Conservation (phyloP, 2,113 vertebrate species). For the Proterorhinus semilunaris region DNA sequence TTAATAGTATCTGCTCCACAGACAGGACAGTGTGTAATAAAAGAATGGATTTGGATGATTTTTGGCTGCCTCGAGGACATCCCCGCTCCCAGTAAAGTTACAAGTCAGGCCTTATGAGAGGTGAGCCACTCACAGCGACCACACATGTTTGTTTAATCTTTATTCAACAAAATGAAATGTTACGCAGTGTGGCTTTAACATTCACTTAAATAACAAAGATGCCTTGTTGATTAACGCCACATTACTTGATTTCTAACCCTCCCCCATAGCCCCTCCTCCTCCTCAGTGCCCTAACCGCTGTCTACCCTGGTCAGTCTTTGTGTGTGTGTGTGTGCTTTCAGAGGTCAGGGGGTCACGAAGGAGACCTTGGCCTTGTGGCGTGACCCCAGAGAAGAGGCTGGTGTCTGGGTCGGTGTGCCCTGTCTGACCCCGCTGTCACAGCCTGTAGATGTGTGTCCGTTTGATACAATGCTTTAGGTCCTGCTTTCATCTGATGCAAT, state of each 20-base stretch:
- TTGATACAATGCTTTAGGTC: slow-evolving; percentile 34
- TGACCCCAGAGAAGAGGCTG: slow-evolving; percentile 71
- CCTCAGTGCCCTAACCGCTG: slow-evolving; percentile 10
- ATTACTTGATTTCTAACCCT: slow-evolving; percentile 24
- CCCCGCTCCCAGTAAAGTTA: no score
- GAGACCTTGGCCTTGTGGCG: slow-evolving; percentile 76
- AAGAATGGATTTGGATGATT: no score
- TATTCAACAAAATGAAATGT: no score
- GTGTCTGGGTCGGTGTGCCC: slow-evolving; percentile 73
- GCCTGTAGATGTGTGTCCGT: slow-evolving; percentile 31
- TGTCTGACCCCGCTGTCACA: slow-evolving; percentile 69
- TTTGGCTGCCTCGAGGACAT: no score
- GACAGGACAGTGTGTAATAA: no score
- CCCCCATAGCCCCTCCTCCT: slow-evolving; percentile 33
- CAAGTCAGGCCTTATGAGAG: no score
- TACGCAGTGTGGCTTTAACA: not conserved
- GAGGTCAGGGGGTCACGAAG: slow-evolving; percentile 58
- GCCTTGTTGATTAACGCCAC: slow-evolving; percentile 26
- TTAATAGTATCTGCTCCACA: no score
- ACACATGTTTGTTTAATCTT: no score
- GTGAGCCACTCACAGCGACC: no score
- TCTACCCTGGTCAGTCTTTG: slow-evolving; percentile 52
- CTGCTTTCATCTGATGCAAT: slow-evolving; percentile 12
- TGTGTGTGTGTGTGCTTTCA: slow-evolving; percentile 26
- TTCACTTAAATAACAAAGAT: not conserved